Base-by-base conservation (phyloP, 1,140 invertebrate species). In the Drosophila triauraria region DNA sequence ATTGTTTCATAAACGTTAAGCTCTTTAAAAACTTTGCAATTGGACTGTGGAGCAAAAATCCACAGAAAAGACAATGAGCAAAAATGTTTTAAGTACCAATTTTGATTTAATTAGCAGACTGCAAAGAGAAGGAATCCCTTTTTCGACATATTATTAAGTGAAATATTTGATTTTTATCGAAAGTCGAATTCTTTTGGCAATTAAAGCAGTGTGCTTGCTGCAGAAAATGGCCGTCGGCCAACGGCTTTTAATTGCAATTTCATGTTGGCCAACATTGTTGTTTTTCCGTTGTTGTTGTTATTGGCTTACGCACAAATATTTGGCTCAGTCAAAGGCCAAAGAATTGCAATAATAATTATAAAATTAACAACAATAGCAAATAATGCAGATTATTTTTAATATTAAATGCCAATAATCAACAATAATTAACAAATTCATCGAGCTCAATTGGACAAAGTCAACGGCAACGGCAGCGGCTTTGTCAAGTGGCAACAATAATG, bases 401-500 rank as follows among this genome's bases (percentile, higher is more conserved):
- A 69, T 50, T 69, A 78, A 78, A 78, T 78, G 56, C 30, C 46
- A 69, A 60, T 78, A 60, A 63, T 47, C 59, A 80, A 48, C 62
- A 58, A 58, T 48, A 67, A 80, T 84, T 84, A 85, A 85, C 72
- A 81, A 84, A 85, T 74, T 81, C 82, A 84, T 85, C 67, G 82
- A 75, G 82, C 78, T 76, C 82, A 84, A 84, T 84, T 84, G 84
- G 82, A 81, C 68, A 85, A 77, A 81, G 78, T 80, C 69, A 85
- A 81, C 63, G 30, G 30, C 27, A 30, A 30, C 6, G 30, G 30
- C 30, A 32, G 8, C 30, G 69, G 27, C 60, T 61, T 27, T 27
- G 43, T 32, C 23, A 8, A 20, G 30, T n/a, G 25, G 4, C 38
- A 60, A 57, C 32, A 71, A 32, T 59, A 23, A 27, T 32, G 47